These are phyloP conservation scores for Mugil cephalus DNA, from an alignment of 2,113 vertebrate species.

Conservation along the genomic window DNA sequence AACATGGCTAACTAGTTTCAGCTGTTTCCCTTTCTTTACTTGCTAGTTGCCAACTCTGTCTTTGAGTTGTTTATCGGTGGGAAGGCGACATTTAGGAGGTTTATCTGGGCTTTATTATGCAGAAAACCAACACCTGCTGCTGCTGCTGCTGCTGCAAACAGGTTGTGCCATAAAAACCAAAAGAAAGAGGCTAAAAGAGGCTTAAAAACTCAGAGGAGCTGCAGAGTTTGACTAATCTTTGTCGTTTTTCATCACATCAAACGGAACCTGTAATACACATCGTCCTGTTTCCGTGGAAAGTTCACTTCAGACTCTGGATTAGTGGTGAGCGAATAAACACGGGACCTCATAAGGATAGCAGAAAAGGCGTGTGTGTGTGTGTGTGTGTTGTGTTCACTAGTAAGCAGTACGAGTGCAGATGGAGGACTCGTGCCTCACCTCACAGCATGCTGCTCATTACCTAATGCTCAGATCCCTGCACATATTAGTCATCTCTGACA, in stretches of 20 bases:
- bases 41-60: background rate
- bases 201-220: background rate
- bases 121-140: background rate
- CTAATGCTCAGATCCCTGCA: constrained; percentile 83
- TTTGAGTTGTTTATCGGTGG: too few species aligned
- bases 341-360: constrained; percentile 19
- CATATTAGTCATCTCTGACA: constrained; percentile 86
- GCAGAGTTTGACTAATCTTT: background rate
- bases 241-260: background rate
- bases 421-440: constrained; percentile 68
- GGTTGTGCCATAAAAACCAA: background rate
- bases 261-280: too few species aligned
- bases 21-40: background rate
- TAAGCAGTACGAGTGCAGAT: constrained; percentile 63
- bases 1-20: background rate
- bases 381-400: too few species aligned
- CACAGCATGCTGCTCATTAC: constrained; percentile 83
- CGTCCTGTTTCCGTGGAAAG: too few species aligned
- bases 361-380: constrained; percentile 20
- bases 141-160: constrained; percentile 5
- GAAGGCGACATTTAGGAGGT: background rate
- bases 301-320: background rate
- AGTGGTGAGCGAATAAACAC: background rate
- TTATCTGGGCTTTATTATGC: background rate
- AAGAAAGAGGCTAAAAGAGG: background rate